Evolutionary conservation across 2,888 invertebrate species (phyloP).

Genomic region (Watsonalla cultraria): DNA sequence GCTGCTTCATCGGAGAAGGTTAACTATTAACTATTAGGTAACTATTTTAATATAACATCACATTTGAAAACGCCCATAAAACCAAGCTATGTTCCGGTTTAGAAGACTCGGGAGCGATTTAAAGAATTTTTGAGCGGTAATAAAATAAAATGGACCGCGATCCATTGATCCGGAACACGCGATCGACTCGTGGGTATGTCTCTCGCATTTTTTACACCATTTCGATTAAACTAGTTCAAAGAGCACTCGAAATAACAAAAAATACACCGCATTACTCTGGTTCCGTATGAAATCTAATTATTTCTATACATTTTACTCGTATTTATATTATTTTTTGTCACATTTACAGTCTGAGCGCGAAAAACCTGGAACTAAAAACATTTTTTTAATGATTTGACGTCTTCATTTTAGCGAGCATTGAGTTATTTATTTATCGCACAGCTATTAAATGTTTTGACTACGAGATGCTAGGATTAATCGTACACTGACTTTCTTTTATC

Average conservation of each 20-base stretch:
- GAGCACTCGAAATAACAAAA: conserved; percentile 56
- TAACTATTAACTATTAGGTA: no score
- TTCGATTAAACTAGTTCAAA: conserved; percentile 69
- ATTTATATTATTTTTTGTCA: not conserved
- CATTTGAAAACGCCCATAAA: conserved; percentile 1
- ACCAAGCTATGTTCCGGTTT: conserved; percentile 13
- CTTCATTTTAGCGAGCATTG: no score
- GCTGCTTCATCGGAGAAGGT: no score
- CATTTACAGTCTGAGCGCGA: not conserved
- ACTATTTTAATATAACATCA: no score
- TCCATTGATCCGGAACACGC: conserved; percentile 55
- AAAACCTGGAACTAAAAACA: not conserved
- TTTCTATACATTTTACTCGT: conserved; percentile 11
- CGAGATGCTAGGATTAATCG: no score
- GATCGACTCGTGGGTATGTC: conserved; percentile 42
- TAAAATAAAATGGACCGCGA: conserved; percentile 52
- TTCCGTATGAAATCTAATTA: conserved; percentile 25
- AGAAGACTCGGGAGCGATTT: conserved; percentile 8
- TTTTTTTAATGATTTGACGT: not conserved
- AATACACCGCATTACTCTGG: conserved; percentile 23
- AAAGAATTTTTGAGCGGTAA: conserved; percentile 27
- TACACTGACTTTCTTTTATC: no score
- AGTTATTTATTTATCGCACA: no score
- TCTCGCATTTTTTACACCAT: conserved; percentile 48
- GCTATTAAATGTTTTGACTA: no score